Percentiles rank a stretch among this genome's conserved stretches.
Evolutionary conservation across 2,113 vertebrate species (phyloP).

Genomic region (Bos indicus): DNA sequence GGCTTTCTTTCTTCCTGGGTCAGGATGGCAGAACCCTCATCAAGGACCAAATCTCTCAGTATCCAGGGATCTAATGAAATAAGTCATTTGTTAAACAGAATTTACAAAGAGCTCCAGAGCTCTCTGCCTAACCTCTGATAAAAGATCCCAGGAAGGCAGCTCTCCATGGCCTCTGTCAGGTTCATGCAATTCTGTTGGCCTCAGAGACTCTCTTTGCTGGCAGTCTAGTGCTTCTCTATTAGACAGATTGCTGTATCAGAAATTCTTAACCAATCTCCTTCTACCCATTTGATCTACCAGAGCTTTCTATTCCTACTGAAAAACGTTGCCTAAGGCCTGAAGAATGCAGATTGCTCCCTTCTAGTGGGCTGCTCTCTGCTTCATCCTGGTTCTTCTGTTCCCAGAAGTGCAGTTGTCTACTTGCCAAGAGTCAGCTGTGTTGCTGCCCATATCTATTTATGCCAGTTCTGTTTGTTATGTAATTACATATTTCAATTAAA

Average conservation of each 20-base stretch:
- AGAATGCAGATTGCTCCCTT: neutral
- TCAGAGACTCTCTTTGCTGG: neutral
- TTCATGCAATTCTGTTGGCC: neutral
- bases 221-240: neutral
- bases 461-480: neutral
- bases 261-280: neutral
- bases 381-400: neutral
- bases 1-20: neutral
- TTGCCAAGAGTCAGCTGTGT: conserved; percentile 3
- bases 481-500: neutral
- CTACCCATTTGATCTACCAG: neutral
- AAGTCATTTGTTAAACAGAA: neutral
- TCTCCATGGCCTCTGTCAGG: neutral
- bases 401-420: neutral
- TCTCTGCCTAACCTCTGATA: neutral
- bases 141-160: no score
- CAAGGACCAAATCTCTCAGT: neutral
- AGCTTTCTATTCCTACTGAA: neutral
- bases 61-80: neutral
- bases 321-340: neutral
- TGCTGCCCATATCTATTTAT: neutral
- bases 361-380: neutral
- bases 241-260: neutral
- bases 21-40: neutral
- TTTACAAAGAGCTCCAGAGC: neutral